These are phyloP conservation scores for Patagioenas fasciata DNA, from an alignment of 2,113 vertebrate genomes.

Conservation along the genomic window DNA sequence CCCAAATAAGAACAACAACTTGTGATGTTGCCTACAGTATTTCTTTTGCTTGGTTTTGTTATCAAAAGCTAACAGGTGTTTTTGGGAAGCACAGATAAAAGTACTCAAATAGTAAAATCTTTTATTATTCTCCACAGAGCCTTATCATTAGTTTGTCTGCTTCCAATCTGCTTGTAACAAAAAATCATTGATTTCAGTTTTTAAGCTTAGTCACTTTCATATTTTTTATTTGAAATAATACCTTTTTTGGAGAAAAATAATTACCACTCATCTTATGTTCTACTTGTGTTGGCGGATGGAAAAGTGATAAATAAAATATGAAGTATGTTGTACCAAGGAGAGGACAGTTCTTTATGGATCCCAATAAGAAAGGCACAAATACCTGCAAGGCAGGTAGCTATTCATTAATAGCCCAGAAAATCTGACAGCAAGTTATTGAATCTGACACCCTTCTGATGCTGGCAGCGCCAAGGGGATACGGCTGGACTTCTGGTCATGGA, in stretches of 20 bases:
- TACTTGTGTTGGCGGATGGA: neutral
- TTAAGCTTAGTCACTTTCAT: neutral
- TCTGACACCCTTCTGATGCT: rapidly evolving
- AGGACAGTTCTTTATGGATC: neutral
- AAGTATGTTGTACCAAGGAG: neutral
- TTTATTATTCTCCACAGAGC: neutral
- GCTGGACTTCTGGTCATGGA: neutral
- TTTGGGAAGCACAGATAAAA: neutral
- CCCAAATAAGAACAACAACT: neutral
- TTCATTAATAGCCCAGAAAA: neutral
- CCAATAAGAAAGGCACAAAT: neutral
- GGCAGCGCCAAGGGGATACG: rapidly evolving
- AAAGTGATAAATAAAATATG: neutral
- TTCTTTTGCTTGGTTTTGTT: neutral
- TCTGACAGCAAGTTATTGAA: neutral
- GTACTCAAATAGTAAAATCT: neutral
- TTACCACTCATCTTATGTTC: neutral
- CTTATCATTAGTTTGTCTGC: neutral
- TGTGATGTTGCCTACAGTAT: neutral
- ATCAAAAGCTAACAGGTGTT: neutral
- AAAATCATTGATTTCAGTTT: neutral
- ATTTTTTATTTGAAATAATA: neutral
- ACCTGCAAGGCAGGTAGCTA: neutral
- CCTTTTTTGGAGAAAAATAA: neutral
- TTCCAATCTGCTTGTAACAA: neutral